Evolutionary conservation across 2,797 vertebrate species (phyloP), one percentile per base, ranked within the genome.

Genomic region (Characodon lateralis): DNA sequence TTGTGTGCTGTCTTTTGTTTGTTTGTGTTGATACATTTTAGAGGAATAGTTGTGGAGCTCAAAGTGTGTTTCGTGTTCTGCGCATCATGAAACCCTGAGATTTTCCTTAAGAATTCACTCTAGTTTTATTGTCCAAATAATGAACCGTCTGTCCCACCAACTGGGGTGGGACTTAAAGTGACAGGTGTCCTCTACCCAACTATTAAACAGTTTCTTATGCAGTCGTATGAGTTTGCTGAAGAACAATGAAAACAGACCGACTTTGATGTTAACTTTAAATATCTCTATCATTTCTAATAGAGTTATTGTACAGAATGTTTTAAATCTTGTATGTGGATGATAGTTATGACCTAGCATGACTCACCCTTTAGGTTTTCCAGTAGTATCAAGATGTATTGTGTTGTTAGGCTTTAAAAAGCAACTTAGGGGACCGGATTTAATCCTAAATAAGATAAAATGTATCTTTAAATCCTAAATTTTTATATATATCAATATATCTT

Each of bases 371-470:
- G 93, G 95, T 95, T 94, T 91, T 95, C 46, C 58, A 46, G 24
- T 70, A 96, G 93, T 95, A 95, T 95, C 91, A 93, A 93, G 93
- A 95, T 96, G 92, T 95, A 95, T 95, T 94, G 96, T 95, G 96
- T 94, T 97, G 96, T 96, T 95, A 95, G 95, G 94, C 93, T 95
- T 95, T 95, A 85, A 92, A 46, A 94, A 93, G 93, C 89, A 92
- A 92, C 92, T 92, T 96, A 95, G 95, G 94, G 90, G 94, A 70
- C 96, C 94, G 91, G 91, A 93, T 96, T 90, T 95, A 96, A 96
- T 97, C 96, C 94, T 85, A 96, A 95, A 96, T 96, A 95, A 94
- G 88, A 96, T 96, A 12, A 96, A 97, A 96, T 95, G 93, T 95
- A 94, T 95, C 93, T 95, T 91, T 91, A 94, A 94, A 93, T 96